Conservation (phyloP, 2,113 vertebrate genomes). For the Petroica traversi region DNA sequence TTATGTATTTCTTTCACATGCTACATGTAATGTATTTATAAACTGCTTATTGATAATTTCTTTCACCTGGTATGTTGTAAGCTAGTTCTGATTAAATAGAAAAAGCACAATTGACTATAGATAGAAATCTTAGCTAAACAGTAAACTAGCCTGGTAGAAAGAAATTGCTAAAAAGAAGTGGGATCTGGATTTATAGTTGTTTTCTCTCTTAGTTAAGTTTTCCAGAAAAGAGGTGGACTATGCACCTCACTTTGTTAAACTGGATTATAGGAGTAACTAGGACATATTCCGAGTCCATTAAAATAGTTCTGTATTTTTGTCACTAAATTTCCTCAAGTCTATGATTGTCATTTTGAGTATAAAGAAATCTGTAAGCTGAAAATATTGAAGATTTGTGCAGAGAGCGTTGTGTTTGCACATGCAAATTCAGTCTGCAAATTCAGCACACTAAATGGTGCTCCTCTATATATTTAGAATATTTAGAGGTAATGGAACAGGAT, state of each 20-base stretch:
- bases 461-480: conserved; percentile 27
- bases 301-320: not conserved
- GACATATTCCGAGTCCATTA: not conserved
- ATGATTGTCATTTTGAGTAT: not conserved
- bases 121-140: not conserved
- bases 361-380: not conserved
- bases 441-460: not conserved
- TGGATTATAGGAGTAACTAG: not conserved
- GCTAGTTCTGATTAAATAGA: not conserved
- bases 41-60: not conserved
- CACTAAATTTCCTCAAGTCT: not conserved
- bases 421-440: no score
- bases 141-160: not conserved
- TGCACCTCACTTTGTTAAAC: not conserved
- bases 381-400: not conserved
- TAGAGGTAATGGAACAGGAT: conserved; percentile 49
- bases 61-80: not conserved
- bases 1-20: not conserved
- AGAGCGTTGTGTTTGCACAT: conserved; percentile 16
- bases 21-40: not conserved
- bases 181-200: not conserved
- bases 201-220: not conserved
- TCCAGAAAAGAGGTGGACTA: not conserved
- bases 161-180: not conserved
- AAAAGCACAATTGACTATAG: not conserved